phyloP scores from a whole-genome alignment of 2,888 invertebrate genomes.

The Dryobotodes eremita region DNA sequence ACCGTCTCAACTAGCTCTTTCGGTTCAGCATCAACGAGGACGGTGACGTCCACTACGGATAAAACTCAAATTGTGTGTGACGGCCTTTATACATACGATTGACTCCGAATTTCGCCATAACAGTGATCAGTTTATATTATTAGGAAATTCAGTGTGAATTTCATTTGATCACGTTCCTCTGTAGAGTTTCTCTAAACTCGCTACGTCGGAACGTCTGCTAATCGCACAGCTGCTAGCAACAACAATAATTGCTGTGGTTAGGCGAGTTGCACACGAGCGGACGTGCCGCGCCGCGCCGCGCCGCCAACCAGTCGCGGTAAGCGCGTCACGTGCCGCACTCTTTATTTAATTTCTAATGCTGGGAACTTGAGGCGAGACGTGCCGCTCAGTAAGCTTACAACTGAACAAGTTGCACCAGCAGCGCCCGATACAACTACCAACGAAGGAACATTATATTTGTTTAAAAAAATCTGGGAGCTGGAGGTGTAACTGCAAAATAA shows the following conservation, averaged over 20 bases:
- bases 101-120: neutral
- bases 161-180: neutral
- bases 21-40: neutral
- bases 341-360: conserved; percentile 62
- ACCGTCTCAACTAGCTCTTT: neutral
- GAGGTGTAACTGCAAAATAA: neutral
- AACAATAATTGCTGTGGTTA: conserved; percentile 42
- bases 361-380: conserved; percentile 51
- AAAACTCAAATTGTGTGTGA: neutral
- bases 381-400: conserved; percentile 24
- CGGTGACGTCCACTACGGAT: neutral
- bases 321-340: conserved; percentile 52
- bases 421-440: neutral
- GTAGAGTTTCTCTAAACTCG: neutral
- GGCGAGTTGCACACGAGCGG: conserved; percentile 27
- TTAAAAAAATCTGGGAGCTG: neutral
- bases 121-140: neutral
- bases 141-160: neutral
- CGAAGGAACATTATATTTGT: conserved; percentile 21
- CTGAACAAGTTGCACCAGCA: conserved; percentile 10
- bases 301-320: conserved; percentile 4
- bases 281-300: conserved; percentile 26
- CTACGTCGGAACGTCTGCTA: neutral
- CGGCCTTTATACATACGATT: neutral
- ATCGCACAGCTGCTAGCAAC: conserved; percentile 27